Conservation (phyloP, 2,888 invertebrate species). For the Cerceris rybyensis region DNA sequence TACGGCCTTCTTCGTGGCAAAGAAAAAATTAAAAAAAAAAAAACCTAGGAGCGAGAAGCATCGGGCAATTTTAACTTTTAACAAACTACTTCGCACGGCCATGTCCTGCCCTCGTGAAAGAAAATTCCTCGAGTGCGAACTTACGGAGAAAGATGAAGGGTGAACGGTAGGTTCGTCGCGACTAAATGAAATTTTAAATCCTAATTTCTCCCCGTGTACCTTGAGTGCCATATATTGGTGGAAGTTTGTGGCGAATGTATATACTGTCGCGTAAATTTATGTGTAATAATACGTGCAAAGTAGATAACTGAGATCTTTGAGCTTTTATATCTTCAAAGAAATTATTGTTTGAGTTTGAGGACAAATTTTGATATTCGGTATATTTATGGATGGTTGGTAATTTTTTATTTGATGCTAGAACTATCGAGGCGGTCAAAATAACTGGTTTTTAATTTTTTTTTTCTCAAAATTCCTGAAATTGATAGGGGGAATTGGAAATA, state of each 20-base stretch:
- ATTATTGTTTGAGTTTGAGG: no score
- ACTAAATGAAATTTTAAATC: conserved; percentile 28
- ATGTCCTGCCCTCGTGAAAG: conserved; percentile 2
- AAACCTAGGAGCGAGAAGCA: conserved; percentile 54
- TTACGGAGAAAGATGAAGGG: not conserved
- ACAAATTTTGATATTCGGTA: no score
- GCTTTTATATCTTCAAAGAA: no score
- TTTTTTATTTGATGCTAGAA: no score
- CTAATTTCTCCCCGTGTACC: not conserved
- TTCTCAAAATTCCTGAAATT: no score
- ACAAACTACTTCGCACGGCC: conserved; percentile 49
- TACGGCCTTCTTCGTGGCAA: conserved; percentile 6
- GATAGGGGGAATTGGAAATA: no score
- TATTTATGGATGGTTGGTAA: no score
- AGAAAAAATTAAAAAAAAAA: conserved; percentile 50
- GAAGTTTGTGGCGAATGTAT: not conserved
- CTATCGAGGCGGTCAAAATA: no score
- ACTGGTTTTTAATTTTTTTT: no score
- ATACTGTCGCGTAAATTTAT: not conserved
- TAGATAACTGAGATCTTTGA: no score
- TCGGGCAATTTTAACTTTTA: conserved; percentile 63
- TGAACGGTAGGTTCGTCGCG: not conserved
- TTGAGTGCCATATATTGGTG: not conserved
- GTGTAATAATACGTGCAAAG: no score
- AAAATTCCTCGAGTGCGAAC: conserved; percentile 19